Evolutionary conservation across 2,888 invertebrate genomes (phyloP).

Genomic region (Zele albiditarsus): DNA sequence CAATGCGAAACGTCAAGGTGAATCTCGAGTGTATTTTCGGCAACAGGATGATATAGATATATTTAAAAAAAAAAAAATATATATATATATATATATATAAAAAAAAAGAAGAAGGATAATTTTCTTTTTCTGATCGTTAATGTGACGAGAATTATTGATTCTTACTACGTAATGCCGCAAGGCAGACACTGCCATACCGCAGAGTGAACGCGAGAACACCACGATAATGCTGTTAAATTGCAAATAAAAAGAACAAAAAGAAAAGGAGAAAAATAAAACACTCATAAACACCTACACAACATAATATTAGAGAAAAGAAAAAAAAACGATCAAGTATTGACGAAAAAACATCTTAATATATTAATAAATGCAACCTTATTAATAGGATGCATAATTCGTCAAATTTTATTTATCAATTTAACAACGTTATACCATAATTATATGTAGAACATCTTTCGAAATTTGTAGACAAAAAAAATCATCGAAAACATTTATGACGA

Average conservation of each 20-base stretch:
- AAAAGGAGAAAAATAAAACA: conserved; percentile 19
- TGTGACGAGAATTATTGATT: not conserved
- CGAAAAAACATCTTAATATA: not conserved
- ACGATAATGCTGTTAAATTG: conserved; percentile 49
- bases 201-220: conserved; percentile 62
- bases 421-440: not conserved
- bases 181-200: conserved; percentile 71
- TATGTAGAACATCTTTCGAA: conserved; percentile 21
- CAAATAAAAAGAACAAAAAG: conserved; percentile 39
- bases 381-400: no score
- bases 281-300: not conserved
- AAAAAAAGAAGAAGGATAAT: no score
- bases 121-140: not conserved
- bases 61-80: no score
- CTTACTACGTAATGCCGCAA: conserved; percentile 65
- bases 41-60: conserved; percentile 2
- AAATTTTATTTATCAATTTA: no score
- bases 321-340: not conserved
- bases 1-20: conserved; percentile 25
- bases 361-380: no score
- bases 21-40: conserved; percentile 23
- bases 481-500: conserved; percentile 34
- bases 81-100: not conserved
- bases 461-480: conserved; percentile 19
- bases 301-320: conserved; percentile 30